Base-by-base conservation (phyloP, 2,888 invertebrate species). In the Dicyrtomina minuta region DNA sequence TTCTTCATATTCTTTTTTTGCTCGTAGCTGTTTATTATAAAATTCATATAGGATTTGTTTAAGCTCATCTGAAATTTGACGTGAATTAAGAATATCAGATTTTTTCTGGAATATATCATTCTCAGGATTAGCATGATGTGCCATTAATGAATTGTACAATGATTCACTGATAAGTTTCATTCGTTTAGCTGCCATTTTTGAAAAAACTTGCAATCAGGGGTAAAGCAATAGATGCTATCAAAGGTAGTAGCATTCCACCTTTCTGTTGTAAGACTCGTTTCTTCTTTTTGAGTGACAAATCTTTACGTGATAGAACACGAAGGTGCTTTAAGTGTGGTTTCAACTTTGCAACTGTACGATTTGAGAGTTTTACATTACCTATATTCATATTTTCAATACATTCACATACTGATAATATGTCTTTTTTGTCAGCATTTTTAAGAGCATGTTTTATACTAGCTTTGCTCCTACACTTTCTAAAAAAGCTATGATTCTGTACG, bases 161-260 rank as follows among this genome's bases (percentile, higher is more conserved):
- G 66, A 6, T 20, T 66, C 70, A 4, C 46, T 15, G n/a, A 70
- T 43, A 10, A 70, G 39, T 53, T 58, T 65, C 51, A 60, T 60
- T 41, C 66, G 53, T 41, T 66, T 70, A 46, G 62, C 62, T 66
- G 33, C 17, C 22, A 10, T 46, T 46, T 33, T 8, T 46, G 3
- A 46, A 46, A 6, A 4, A 17, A 53, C 15, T 22, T 12, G 0
- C 39, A 1, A 61, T 15, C n/a, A 60, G 59, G 1, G 20, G 24
- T 5, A 43, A 17, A 5, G 66, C 59, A 56, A 70, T n/a, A 24
- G 59, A 15, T 1, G 60, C 51, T 39, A n/a, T n/a, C 66, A 17
- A 2, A 70, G n/a, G n/a, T 2, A 65, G 70, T 27, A 61, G 43
- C 26, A 66, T 33, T 24, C 59, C 66, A 4, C 65, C 65, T 6